Conservation (phyloP, 1,140 invertebrate species). For the Danaus plexippus region DNA sequence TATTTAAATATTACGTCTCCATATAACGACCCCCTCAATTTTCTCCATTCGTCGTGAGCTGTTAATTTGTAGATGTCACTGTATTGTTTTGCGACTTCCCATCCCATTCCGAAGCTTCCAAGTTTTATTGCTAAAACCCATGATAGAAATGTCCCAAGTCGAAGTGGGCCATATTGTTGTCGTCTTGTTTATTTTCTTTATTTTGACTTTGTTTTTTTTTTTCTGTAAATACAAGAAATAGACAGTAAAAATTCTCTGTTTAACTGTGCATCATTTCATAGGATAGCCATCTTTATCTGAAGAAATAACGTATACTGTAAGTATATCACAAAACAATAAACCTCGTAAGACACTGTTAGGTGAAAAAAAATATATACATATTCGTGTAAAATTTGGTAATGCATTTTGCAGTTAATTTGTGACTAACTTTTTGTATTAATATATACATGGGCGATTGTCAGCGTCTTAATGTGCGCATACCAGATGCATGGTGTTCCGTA, state of each 20-base stretch:
- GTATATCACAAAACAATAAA: slow-evolving; percentile 73
- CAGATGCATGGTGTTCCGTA: slow-evolving; percentile 61
- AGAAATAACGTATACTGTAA: slow-evolving; percentile 75
- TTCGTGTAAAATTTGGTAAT: slow-evolving; percentile 47
- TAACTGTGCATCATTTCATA: slow-evolving; percentile 78
- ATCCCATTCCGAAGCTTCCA: slow-evolving; percentile 24
- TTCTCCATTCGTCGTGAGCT: slow-evolving; percentile 18
- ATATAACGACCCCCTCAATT: slow-evolving; percentile 1
- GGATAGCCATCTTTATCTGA: slow-evolving; percentile 76
- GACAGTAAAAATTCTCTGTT: slow-evolving; percentile 76
- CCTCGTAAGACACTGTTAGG: slow-evolving; percentile 69
- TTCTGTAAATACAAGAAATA: slow-evolving; percentile 70
- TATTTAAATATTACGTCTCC: too few species aligned
- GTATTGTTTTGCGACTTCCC: slow-evolving; percentile 20
- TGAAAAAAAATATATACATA: slow-evolving; percentile 50
- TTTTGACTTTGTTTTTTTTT: slow-evolving; percentile 46
- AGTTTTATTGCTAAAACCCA: slow-evolving; percentile 31
- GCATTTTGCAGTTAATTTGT: slow-evolving; percentile 47
- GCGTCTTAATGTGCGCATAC: slow-evolving; percentile 44
- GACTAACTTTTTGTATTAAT: slow-evolving; percentile 36
- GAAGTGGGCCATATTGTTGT: slow-evolving; percentile 9
- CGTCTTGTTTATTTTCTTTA: slow-evolving; percentile 36
- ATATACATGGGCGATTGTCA: slow-evolving; percentile 34
- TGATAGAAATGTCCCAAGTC: slow-evolving; percentile 9
- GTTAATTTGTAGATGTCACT: slow-evolving; percentile 18